A percentile compares a stretch with the other conserved stretches of the same genome.
Conservation (phyloP, 2,888 invertebrate species). For the Lycophotia porphyrea region DNA sequence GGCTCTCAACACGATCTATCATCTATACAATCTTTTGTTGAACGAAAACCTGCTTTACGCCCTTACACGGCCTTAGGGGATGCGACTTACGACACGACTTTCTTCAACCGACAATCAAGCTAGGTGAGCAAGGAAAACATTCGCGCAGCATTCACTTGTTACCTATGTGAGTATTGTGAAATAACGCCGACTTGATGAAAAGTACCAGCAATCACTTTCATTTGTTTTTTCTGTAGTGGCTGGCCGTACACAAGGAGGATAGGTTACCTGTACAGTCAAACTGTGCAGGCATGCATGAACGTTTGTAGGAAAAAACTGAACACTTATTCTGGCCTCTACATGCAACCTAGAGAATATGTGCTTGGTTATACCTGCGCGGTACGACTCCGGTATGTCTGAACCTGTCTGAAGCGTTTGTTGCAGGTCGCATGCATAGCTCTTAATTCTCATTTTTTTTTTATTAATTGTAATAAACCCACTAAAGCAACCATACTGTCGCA, state of each 20-base stretch:
- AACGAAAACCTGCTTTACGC: conserved; percentile 14
- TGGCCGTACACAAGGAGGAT: neutral
- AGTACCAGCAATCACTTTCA: neutral
- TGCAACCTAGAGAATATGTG: neutral
- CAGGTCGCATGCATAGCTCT: no score
- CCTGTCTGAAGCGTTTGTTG: no score
- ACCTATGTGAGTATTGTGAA: neutral
- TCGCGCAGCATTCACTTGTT: neutral
- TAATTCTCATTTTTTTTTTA: neutral
- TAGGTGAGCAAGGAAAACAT: neutral
- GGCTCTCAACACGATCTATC: conserved; percentile 36
- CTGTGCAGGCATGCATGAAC: neutral
- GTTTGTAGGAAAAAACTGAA: neutral
- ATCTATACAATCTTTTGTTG: conserved; percentile 46
- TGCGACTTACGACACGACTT: neutral
- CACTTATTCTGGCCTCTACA: no score
- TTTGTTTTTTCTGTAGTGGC: neutral
- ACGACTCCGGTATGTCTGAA: no score
- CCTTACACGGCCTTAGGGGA: neutral
- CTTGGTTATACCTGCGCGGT: no score
- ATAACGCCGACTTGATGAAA: neutral
- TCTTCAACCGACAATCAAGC: neutral
- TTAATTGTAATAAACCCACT: neutral
- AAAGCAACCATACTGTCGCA: neutral
- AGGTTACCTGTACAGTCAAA: neutral